A percentile compares a stretch with the other conserved stretches of the same genome.
Conservation (phyloP, 2,888 invertebrate genomes). For the Pandemis cinnamomeana region DNA sequence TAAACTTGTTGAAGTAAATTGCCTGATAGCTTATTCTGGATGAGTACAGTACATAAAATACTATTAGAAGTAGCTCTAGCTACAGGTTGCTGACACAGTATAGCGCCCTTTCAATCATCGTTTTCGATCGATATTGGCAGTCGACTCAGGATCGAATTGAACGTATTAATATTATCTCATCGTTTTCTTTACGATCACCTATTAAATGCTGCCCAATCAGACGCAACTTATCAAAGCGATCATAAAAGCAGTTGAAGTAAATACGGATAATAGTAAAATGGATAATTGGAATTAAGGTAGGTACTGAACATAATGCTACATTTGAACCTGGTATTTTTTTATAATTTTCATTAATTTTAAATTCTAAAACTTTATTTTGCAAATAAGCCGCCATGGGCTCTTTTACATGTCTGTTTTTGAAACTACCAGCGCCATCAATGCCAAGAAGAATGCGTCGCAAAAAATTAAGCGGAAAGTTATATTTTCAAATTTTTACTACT, state of each 20-base stretch:
- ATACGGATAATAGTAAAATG: neutral
- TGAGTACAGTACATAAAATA: neutral
- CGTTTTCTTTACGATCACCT: neutral
- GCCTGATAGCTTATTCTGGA: neutral
- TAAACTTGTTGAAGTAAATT: neutral
- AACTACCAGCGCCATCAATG: too few species aligned
- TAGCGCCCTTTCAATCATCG: neutral
- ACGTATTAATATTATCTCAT: neutral
- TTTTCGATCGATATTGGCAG: neutral
- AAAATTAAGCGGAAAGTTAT: too few species aligned
- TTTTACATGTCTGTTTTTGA: too few species aligned
- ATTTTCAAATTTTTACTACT: too few species aligned
- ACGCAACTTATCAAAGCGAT: neutral
- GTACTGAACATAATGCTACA: too few species aligned
- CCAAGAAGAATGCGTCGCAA: too few species aligned
- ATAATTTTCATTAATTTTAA: too few species aligned
- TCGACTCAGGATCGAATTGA: neutral
- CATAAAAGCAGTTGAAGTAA: neutral
- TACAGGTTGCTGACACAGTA: constrained; percentile 2
- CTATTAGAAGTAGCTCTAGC: neutral
- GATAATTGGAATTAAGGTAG: too few species aligned
- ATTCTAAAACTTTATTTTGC: too few species aligned
- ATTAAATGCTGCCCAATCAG: neutral
- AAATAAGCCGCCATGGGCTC: too few species aligned
- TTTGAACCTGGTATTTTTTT: too few species aligned